Base-by-base conservation (phyloP, 2,888 invertebrate genomes). In the Cactoblastis cactorum region DNA sequence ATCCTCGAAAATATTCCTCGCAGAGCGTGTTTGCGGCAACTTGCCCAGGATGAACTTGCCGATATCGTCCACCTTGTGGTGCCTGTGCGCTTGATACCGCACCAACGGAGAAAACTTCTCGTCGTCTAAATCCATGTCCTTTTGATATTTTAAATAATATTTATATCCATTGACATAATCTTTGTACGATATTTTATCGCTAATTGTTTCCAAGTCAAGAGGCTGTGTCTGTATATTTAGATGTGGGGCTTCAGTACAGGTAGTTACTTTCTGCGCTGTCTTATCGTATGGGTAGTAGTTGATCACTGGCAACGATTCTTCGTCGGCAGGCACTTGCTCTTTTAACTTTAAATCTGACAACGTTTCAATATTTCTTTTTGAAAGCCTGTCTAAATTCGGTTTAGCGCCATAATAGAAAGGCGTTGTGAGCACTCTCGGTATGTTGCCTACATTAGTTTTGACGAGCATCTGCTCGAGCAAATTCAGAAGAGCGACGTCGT, bases 31-130 rank as follows among this genome's bases (percentile, higher is more conserved):
- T 12, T 62, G 61, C 3, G 87, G 87, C 53, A 87, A 63, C 64
- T 84, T 87, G 24, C 75, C 67, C 1, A 86, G 57, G 45, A 87
- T 87, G 49, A 59, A 83, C 55, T 86, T 87, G n/a, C 87, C 87
- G 6, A 87, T 86, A 49, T 86, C 86, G 33, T 87, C 80, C 2
- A 87, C 86, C 11, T 65, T 80, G 38, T 87, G 87, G 49, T 87
- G 87, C 56, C 58, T 76, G 33, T 87, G 87, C 1, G 87, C 87
- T 63, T 87, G 84, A 51, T 84, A 87, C 34, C 73, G 75, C 3
- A 87, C 61, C 28, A 75, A 53, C 54, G 80, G 71, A 0, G 87
- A 87, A 56, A 79, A 87, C 8, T 82, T 81, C 33, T 78, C 28
- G 28, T 43, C 43, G 8, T 43, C 57, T 2, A 73, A 63, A 0